Percentiles rank a stretch among this genome's conserved stretches.
phyloP scores from a whole-genome alignment of 2,113 vertebrate genomes.

The Rhinolophus ferrumequinum region DNA sequence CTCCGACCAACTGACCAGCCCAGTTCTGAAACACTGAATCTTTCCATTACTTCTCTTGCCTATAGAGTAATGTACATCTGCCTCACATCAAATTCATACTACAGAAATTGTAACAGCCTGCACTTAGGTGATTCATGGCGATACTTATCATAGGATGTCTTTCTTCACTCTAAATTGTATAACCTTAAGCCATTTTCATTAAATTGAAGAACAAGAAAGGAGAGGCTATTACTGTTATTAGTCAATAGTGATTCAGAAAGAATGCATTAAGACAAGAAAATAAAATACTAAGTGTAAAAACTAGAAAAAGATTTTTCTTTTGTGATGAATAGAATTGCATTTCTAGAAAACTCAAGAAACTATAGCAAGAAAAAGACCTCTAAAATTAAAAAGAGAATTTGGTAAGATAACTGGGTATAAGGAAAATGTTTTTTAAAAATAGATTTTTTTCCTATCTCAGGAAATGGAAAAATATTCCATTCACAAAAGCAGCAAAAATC shows the following conservation, averaged over 20 bases:
- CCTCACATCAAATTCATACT: not conserved
- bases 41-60: not conserved
- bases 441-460: not conserved
- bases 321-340: not conserved
- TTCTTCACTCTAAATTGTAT: not conserved
- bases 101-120: not conserved
- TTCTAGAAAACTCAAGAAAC: conserved; percentile 20
- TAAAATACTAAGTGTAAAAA: not conserved
- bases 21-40: not conserved
- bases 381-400: conserved; percentile 17
- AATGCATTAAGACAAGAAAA: conserved; percentile 28
- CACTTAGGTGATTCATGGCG: not conserved
- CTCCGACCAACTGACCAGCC: not conserved
- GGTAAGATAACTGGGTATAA: not conserved
- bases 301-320: not conserved
- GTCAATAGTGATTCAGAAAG: not conserved
- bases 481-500: conserved; percentile 39
- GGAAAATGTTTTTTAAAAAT: conserved; percentile 9
- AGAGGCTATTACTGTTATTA: not conserved
- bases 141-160: not conserved
- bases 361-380: not conserved
- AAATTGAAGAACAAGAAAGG: not conserved
- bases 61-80: not conserved
- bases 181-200: not conserved
- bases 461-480: conserved; percentile 50